Evolutionary conservation across 1,140 invertebrate species (phyloP).

Genomic region (Drosophila melanica): DNA sequence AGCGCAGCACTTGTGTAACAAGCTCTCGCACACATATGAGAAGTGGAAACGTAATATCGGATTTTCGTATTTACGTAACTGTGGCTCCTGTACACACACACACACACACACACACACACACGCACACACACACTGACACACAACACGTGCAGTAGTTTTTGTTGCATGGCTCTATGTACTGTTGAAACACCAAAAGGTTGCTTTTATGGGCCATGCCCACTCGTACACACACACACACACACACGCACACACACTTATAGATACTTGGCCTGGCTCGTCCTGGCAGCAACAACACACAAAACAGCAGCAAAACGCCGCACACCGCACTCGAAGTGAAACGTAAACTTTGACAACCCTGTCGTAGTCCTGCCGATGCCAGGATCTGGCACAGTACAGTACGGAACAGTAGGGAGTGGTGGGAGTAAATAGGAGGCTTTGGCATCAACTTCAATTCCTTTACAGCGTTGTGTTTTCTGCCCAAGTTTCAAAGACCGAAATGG

Average conservation of each 20-base stretch:
- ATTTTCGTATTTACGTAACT: constrained; percentile 80
- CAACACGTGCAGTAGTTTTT: constrained; percentile 61
- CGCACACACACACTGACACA: constrained; percentile 16
- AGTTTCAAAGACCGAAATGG: constrained; percentile 74
- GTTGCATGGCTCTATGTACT: constrained; percentile 62
- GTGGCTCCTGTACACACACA: constrained; percentile 51
- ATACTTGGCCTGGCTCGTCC: constrained; percentile 41
- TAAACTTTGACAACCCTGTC: constrained; percentile 76
- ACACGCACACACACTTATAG: constrained; percentile 23
- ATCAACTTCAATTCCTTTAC: constrained; percentile 38
- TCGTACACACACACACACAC: constrained; percentile 23
- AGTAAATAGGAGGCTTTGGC: neutral
- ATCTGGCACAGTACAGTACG: too few species aligned
- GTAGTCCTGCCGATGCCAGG: constrained; percentile 8
- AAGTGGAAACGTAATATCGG: constrained; percentile 78
- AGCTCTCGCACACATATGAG: constrained; percentile 39
- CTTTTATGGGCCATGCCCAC: constrained; percentile 62
- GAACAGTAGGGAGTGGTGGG: too few species aligned
- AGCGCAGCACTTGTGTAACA: constrained; percentile 74
- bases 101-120: constrained; percentile 22
- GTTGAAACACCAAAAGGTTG: constrained; percentile 69
- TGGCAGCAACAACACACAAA: constrained; percentile 37
- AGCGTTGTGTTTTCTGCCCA: constrained; percentile 29
- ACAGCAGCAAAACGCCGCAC: constrained; percentile 55
- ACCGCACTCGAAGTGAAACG: constrained; percentile 75